Base-by-base conservation (phyloP, 1,140 invertebrate genomes). In the Aphis gossypii region DNA sequence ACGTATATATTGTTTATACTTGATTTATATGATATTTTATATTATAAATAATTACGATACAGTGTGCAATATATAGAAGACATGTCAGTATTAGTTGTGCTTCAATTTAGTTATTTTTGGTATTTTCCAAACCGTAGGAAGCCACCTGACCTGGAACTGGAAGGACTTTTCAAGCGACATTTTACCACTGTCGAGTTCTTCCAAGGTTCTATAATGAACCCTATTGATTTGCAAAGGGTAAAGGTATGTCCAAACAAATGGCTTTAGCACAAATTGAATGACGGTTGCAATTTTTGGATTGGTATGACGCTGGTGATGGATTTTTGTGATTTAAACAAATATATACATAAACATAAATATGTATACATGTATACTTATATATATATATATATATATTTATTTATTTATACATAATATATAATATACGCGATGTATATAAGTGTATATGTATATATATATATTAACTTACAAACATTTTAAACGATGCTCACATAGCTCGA, bases 141-240 rank as follows among this genome's bases (percentile, higher is more conserved):
- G 96, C 97, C 97, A 96, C 97, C 97, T 95, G 98, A 99, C 96
- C 97, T 99, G 96, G 99, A 99, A 97, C 97, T 99, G 96, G 99
- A 99, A 97, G 98, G 99, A 96, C 97, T 99, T 95, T 99, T 99
- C 97, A 99, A 99, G 97, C 97, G 99, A 96, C 99, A 99, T 97
- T 99, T 99, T 97, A 99, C 99, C 95, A 99, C 99, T 95, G 99
- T 99, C 96, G 98, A 99, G 96, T 99, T 99, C 97, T 99, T 99
- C 97, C 98, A 99, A 97, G 99, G 99, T 96, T 99, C 98, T 96
- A 99, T 99, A 96, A 99, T 99, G 99, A 99, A 99, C 96, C 98
- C 99, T 95, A 99, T 99, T 96, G 99, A 99, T 96, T 97, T 99
- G 94, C 98, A 99, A 96, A 97, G 99, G 96, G 99, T 99, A 95